These are phyloP conservation scores for Himalopsyche kuldschensis DNA, from an alignment of 2,888 invertebrate species.

Conservation along the genomic window DNA sequence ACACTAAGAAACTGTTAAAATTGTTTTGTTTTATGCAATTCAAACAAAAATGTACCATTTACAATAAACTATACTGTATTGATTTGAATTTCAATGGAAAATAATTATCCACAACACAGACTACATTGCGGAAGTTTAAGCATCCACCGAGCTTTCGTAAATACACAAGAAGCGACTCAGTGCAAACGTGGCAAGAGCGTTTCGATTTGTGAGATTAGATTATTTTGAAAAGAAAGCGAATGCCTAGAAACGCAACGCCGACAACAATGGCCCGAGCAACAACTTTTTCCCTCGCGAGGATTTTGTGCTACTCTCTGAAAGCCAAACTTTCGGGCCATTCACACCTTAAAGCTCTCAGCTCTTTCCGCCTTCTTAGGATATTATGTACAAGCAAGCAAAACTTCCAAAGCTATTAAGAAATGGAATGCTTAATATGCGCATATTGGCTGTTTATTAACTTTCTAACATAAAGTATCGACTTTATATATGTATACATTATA, in stretches of 20 bases:
- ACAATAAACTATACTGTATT: too few relatives aligned
- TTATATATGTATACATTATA: too few relatives aligned
- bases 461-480: too few relatives aligned
- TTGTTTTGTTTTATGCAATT: too few relatives aligned
- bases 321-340: background rate
- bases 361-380: background rate
- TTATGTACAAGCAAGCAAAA: background rate
- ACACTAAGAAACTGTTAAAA: too few relatives aligned
- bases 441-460: too few relatives aligned
- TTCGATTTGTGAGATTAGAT: conserved; percentile 36
- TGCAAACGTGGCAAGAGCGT: conserved; percentile 8
- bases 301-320: background rate
- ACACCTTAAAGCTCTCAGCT: background rate
- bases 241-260: background rate
- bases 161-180: background rate
- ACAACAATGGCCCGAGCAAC: conserved; percentile 13
- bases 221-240: conserved; percentile 17
- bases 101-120: background rate
- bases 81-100: background rate
- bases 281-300: conserved; percentile 3
- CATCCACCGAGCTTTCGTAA: background rate
- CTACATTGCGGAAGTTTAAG: background rate
- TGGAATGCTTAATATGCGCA: too few relatives aligned
- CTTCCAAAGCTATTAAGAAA: background rate
- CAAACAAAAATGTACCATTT: too few relatives aligned